Conservation (phyloP, 2,113 vertebrate species). For the Cervus canadensis region DNA sequence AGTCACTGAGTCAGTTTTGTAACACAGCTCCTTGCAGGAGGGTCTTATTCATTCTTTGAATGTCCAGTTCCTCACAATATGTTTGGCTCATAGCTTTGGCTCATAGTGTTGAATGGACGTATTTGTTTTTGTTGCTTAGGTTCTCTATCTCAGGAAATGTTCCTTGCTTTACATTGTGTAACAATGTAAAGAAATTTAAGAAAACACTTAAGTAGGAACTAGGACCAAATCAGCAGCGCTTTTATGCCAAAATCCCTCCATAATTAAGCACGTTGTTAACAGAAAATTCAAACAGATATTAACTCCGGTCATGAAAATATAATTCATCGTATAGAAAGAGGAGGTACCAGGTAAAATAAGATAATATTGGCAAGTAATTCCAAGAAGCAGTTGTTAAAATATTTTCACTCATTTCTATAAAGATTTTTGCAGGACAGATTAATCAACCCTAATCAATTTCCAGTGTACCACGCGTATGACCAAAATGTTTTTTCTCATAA, state of each 20-base stretch:
- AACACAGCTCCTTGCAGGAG: neutral
- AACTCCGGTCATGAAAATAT: neutral
- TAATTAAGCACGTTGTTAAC: neutral
- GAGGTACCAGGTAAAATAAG: neutral
- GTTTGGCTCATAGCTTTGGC: neutral
- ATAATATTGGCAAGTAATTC: neutral
- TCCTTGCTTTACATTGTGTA: constrained; percentile 21
- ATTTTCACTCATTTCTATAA: neutral
- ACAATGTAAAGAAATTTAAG: constrained; percentile 51
- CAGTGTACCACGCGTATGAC: neutral
- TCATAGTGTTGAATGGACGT: neutral
- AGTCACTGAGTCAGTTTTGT: neutral
- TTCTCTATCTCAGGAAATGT: neutral
- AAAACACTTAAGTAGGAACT: constrained; percentile 5
- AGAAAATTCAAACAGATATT: neutral
- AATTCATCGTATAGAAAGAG: neutral
- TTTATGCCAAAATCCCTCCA: neutral
- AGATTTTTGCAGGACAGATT: neutral
- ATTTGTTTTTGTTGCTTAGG: constrained; percentile 5
- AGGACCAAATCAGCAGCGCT: neutral
- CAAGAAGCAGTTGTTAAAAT: constrained; percentile 9
- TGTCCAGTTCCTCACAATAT: neutral
- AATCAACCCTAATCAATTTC: neutral
- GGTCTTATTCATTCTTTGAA: neutral
- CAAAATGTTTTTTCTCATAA: constrained; percentile 3